phyloP scores from a whole-genome alignment of 2,797 vertebrate species.

The Takifugu rubripes region DNA sequence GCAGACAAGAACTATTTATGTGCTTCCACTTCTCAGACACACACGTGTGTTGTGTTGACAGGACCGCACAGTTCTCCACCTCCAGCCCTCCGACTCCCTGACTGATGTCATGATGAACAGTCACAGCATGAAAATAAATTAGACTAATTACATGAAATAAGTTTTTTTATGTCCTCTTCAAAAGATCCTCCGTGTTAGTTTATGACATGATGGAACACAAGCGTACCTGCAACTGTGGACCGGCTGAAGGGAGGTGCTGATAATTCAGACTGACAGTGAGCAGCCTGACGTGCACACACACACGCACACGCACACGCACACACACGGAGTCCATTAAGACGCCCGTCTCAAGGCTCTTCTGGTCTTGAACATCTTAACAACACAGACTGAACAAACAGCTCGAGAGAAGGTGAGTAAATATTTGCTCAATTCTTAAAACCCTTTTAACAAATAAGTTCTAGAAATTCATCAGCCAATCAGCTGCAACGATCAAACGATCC shows the following conservation, averaged over 20 bases:
- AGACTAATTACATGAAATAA: too few species aligned
- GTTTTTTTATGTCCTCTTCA: too few species aligned
- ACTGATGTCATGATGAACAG: neutral
- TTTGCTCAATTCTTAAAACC: neutral
- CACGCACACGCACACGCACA: constrained; percentile 24
- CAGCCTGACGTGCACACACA: constrained; percentile 28
- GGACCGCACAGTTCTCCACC: neutral
- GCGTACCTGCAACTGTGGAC: constrained; percentile 57
- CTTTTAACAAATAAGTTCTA: neutral
- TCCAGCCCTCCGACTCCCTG: neutral
- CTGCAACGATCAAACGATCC: neutral
- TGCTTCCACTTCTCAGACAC: too few species aligned
- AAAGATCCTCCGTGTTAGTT: neutral
- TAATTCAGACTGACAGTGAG: constrained; percentile 70
- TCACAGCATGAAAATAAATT: neutral
- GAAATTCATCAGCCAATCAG: neutral
- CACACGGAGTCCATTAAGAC: constrained; percentile 32
- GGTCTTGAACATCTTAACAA: constrained; percentile 13
- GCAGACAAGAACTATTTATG: too few species aligned
- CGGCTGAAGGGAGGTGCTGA: constrained; percentile 51
- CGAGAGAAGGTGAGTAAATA: constrained; percentile 49
- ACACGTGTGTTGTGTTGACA: neutral
- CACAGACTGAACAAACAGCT: constrained; percentile 5
- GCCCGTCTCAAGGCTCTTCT: constrained; percentile 29
- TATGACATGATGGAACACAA: constrained; percentile 20